phyloP scores from a whole-genome alignment of 2,888 invertebrate species.

The Dorcus parallelipipedus region DNA sequence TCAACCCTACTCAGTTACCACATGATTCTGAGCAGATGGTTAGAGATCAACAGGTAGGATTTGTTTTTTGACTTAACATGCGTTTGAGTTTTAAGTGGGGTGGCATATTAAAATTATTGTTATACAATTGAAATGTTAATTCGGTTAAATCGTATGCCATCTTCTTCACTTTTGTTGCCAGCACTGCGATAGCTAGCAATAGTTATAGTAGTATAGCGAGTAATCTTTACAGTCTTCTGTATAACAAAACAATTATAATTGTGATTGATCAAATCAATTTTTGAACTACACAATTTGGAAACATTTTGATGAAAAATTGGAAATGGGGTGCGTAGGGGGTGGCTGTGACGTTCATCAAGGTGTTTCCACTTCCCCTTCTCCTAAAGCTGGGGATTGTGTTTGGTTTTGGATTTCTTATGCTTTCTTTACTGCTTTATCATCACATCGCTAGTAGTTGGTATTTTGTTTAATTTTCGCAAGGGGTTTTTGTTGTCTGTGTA shows the following conservation, averaged over 20 bases:
- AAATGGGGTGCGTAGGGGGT: slow-evolving; percentile 38
- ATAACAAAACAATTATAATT: not conserved
- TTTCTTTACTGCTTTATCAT: slow-evolving; percentile 8
- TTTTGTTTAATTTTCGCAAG: slow-evolving; percentile 1
- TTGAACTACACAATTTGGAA: slow-evolving; percentile 37
- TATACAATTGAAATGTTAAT: not conserved
- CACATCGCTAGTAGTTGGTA: not conserved
- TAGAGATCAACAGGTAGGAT: slow-evolving; percentile 84
- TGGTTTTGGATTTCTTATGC: slow-evolving; percentile 11
- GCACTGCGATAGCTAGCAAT: slow-evolving; percentile 31
- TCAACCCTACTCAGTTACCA: slow-evolving; percentile 80
- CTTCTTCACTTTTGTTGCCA: slow-evolving; percentile 15
- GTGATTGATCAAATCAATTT: not conserved
- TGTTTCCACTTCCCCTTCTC: slow-evolving; percentile 50
- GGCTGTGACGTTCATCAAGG: slow-evolving; percentile 52
- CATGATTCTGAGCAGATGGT: slow-evolving; percentile 78
- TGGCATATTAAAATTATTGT: slow-evolving; percentile 13
- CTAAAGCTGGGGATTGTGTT: slow-evolving; percentile 47
- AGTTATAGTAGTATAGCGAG: not conserved
- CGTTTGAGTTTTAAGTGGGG: slow-evolving; percentile 17
- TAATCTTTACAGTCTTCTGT: not conserved
- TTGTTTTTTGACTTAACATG: slow-evolving; percentile 16
- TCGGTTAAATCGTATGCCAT: slow-evolving; percentile 10
- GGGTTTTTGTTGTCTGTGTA: slow-evolving; percentile 1
- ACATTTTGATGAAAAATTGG: slow-evolving; percentile 50